These are phyloP conservation scores for Orius insidiosus DNA, from an alignment of 1,140 invertebrate species.

Conservation along the genomic window DNA sequence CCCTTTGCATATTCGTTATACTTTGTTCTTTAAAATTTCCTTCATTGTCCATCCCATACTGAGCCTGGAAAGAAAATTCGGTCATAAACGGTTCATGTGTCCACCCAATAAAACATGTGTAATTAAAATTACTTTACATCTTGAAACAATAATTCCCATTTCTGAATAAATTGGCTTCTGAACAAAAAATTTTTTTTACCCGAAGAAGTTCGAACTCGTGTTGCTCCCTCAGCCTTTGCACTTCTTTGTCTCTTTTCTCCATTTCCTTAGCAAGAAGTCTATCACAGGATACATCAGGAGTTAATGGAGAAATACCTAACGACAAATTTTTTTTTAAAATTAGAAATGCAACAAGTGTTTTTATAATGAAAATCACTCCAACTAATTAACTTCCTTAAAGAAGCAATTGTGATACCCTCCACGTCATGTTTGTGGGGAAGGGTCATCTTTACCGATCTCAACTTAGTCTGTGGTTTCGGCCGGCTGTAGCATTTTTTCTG, in stretches of 20 bases:
- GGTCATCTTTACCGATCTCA: no score
- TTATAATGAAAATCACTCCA: no score
- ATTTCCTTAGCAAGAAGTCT: conserved; percentile 38
- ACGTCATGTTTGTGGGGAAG: no score
- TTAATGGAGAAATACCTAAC: conserved; percentile 27
- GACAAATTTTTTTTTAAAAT: neutral
- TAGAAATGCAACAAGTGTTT: no score
- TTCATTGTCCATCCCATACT: conserved; percentile 79
- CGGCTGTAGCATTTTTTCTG: no score
- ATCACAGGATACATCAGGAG: conserved; percentile 34
- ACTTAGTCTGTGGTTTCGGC: no score
- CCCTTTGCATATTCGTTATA: conserved; percentile 61
- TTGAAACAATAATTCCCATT: neutral
- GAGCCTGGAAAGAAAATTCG: conserved; percentile 33
- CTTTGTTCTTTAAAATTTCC: conserved; percentile 65
- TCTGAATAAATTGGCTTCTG: neutral
- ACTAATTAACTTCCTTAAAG: no score
- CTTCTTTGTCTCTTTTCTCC: conserved; percentile 47
- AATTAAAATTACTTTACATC: neutral
- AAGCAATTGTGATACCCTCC: no score
- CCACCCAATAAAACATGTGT: neutral
- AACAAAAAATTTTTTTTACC: conserved; percentile 25
- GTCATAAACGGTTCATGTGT: no score
- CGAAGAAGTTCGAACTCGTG: conserved; percentile 63
- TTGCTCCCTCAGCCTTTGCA: conserved; percentile 50